Percentiles rank a stretch among this genome's conserved stretches.
These are phyloP conservation scores for Lordiphosa collinella DNA, from an alignment of 1,140 invertebrate genomes.

Conservation along the genomic window DNA sequence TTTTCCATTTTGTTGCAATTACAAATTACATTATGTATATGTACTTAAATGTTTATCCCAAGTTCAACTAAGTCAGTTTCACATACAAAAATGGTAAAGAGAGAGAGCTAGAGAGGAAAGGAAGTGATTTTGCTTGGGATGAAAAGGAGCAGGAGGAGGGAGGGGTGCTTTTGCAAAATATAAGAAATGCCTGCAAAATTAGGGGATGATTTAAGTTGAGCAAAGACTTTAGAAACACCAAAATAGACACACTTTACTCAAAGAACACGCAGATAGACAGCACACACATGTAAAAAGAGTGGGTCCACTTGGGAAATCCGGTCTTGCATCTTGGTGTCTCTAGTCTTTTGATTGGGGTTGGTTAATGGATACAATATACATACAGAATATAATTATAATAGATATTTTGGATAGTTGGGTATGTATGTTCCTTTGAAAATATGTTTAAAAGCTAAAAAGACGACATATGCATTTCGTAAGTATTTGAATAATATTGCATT, in stretches of 20 bases:
- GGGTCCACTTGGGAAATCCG: no score
- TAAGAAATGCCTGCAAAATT: no score
- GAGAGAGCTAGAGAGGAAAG: no score
- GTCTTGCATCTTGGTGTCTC: no score
- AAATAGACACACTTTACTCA: no score
- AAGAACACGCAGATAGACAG: no score
- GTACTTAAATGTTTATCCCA: conserved; percentile 22
- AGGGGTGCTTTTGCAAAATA: no score
- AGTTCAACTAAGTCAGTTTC: conserved; percentile 37
- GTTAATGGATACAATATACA: conserved; percentile 16
- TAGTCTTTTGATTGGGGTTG: conserved; percentile 2
- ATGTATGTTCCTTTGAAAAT: conserved; percentile 4
- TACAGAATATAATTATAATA: conserved; percentile 8
- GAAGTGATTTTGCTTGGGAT: no score
- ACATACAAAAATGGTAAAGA: conserved; percentile 23
- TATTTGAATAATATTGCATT: conserved; percentile 41
- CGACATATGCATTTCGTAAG: conserved; percentile 25
- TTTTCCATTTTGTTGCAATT: conserved; percentile 33
- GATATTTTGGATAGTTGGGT: conserved; percentile 1
- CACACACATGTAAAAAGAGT: no score
- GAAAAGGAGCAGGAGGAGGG: no score
- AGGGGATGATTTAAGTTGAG: no score
- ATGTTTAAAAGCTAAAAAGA: conserved; percentile 11
- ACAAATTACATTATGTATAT: conserved; percentile 42
- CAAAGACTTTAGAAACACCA: no score